Base-by-base conservation (phyloP, 2,113 vertebrate genomes). In the Ciconia maguari region DNA sequence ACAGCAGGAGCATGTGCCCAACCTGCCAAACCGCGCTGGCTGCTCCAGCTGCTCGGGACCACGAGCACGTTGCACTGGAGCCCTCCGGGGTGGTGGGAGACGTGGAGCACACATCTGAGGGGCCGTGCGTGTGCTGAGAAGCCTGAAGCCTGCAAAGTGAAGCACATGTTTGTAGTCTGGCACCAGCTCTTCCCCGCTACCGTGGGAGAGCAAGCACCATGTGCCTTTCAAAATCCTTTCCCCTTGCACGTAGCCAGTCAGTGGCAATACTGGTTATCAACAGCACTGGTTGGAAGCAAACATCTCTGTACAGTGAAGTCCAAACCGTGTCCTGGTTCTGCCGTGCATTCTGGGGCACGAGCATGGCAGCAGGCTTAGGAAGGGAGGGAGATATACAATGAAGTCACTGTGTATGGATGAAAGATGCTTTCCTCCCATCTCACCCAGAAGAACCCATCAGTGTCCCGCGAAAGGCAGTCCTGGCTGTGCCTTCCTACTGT, bases 371-470 rank as follows among this genome's bases (percentile, higher is more conserved):
- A 86, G 94, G 95, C 84, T 92, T 94, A 61, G 78, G 90, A 69
- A 93, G 74, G 90, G 92, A 93, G 87, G 88, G 93, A 94, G 91
- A 83, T 90, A 86, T 90, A 90, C 93, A 91, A 93, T 89, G 94
- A 83, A 95, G 88, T 92, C 97, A 91, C 96, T 57, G 87, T 70
- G 93, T 93, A 93, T 38, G 91, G 96, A 94, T 97, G 96, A 94
- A 96, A 66, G 94, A 96, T 92, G 92, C 62, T 94, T 95, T 94
- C 77, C 97, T 97, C 90, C 86, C 90, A 26, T 89, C 93, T 97
- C 96, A 96, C 96, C 94, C 90, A 5, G 85, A 94, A 95, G 93
- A 96, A 90, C 95, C 96, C 96, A 94, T 96, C 97, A 96, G 97
- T 93, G 91, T 95, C 94, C 94, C 84, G 80, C 74, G 93, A 94